These are phyloP conservation scores for Melieria omissa DNA, from an alignment of 2,888 invertebrate genomes.

Conservation along the genomic window DNA sequence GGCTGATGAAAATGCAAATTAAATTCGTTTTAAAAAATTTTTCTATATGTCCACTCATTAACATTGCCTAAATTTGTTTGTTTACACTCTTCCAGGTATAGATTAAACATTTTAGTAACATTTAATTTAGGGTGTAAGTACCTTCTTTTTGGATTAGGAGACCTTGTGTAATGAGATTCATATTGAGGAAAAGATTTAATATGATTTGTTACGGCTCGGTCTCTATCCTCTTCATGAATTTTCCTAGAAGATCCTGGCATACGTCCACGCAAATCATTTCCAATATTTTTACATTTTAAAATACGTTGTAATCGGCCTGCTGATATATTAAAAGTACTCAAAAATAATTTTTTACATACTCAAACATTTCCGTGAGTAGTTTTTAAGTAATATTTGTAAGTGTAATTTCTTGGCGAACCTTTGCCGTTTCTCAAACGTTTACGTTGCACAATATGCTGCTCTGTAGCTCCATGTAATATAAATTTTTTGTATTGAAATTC, in stretches of 20 bases:
- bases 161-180: slow-evolving; percentile 25
- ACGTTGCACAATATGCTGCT: slow-evolving; percentile 26
- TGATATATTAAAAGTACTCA: slow-evolving; percentile 37
- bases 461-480: slow-evolving; percentile 25
- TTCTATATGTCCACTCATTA: slow-evolving; percentile 8
- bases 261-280: slow-evolving; percentile 33
- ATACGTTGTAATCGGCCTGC: slow-evolving; percentile 33
- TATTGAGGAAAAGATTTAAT: slow-evolving; percentile 25
- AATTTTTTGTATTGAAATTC: slow-evolving; percentile 2
- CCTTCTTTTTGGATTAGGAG: slow-evolving; percentile 20
- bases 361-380: slow-evolving; percentile 32
- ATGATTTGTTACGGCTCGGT: slow-evolving; percentile 37
- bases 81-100: slow-evolving; percentile 9
- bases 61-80: slow-evolving; percentile 6
- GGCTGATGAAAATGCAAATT: too few species aligned
- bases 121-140: slow-evolving; percentile 23
- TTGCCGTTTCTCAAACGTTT: slow-evolving; percentile 21
- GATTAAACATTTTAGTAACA: slow-evolving; percentile 14
- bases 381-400: slow-evolving; percentile 39
- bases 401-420: slow-evolving; percentile 30
- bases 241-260: slow-evolving; percentile 38
- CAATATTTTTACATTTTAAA: slow-evolving; percentile 31
- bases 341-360: slow-evolving; percentile 36
- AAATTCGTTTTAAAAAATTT: too few species aligned
- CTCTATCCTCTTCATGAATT: slow-evolving; percentile 26